Evolutionary conservation across 2,797 vertebrate genomes (phyloP).

Genomic region (Labeo calbasu): DNA sequence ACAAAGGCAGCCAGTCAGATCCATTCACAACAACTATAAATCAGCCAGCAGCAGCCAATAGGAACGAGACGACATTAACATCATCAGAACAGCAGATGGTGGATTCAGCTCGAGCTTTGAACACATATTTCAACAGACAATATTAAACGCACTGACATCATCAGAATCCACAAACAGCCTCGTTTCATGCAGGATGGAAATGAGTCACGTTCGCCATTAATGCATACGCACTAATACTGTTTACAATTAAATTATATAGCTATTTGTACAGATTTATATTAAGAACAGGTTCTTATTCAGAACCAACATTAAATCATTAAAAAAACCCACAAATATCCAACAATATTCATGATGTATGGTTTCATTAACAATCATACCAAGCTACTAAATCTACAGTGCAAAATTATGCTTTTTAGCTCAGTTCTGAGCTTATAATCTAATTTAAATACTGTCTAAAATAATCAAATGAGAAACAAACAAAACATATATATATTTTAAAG

Average conservation of each 20-base stretch:
- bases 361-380: not conserved
- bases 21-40: slow-evolving; percentile 60
- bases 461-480: not conserved
- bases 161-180: slow-evolving; percentile 33
- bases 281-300: not conserved
- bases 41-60: slow-evolving; percentile 58
- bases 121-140: slow-evolving; percentile 52
- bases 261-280: not conserved
- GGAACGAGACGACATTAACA: slow-evolving; percentile 55
- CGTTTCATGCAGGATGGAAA: not conserved
- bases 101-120: slow-evolving; percentile 45
- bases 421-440: not conserved
- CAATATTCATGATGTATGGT: not conserved
- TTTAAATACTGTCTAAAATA: not conserved
- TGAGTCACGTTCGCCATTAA: not conserved
- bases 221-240: not conserved
- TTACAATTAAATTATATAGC: not conserved
- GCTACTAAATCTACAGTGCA: not conserved
- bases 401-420: not conserved
- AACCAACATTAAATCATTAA: not conserved
- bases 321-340: not conserved
- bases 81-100: slow-evolving; percentile 59
- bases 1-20: slow-evolving; percentile 67
- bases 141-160: slow-evolving; percentile 55
- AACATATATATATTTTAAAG: not conserved